These are phyloP conservation scores for Ameiurus melas DNA, from an alignment of 2,113 vertebrate genomes.

Conservation along the genomic window DNA sequence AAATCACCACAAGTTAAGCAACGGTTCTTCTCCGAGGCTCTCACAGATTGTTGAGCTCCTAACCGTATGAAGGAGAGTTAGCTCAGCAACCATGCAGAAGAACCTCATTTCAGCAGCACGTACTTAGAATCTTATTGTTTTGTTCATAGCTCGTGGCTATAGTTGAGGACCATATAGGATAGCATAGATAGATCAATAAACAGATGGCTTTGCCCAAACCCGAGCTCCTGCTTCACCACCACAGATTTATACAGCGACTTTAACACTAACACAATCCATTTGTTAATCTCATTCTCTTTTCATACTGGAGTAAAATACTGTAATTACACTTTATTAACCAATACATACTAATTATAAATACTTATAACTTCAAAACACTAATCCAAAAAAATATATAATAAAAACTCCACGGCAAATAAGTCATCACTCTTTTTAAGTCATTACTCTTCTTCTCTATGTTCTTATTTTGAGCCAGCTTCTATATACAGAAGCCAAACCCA, in stretches of 20 bases:
- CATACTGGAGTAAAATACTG: not conserved
- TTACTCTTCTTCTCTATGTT: slow-evolving; percentile 10
- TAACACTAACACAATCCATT: not conserved
- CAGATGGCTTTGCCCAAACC: not conserved
- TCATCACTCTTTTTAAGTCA: not conserved
- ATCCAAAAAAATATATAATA: not conserved
- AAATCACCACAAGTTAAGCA: not conserved
- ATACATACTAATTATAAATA: not conserved
- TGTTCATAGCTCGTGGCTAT: not conserved
- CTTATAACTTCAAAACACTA: not conserved
- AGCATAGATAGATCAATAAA: not conserved
- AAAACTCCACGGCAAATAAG: not conserved
- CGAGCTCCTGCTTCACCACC: not conserved
- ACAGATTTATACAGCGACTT: not conserved
- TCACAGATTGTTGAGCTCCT: not conserved
- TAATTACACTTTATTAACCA: not conserved
- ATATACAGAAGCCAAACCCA: slow-evolving; percentile 33
- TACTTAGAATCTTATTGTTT: not conserved
- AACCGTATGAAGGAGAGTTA: not conserved
- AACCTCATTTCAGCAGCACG: not conserved
- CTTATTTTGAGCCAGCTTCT: slow-evolving; percentile 23
- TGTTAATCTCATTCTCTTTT: not conserved
- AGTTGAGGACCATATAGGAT: not conserved
- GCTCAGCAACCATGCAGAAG: not conserved
- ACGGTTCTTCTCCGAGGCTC: not conserved